Percentiles rank a stretch among this genome's conserved stretches.
phyloP scores from a whole-genome alignment of 2,888 invertebrate species.

The Lithophane socia region DNA sequence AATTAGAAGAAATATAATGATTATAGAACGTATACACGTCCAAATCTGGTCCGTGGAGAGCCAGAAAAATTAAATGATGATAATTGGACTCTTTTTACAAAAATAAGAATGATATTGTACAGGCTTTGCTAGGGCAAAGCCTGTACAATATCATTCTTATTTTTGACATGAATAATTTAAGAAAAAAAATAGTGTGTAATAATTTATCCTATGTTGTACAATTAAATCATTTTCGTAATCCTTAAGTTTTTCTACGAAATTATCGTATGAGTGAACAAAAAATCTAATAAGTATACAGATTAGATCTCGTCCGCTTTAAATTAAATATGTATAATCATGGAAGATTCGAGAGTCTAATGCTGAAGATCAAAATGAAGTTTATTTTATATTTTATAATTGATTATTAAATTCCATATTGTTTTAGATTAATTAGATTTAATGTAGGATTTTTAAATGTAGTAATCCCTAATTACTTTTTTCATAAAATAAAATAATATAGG shows the following conservation, averaged over 20 bases:
- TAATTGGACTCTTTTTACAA: neutral
- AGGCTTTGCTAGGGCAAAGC: too few relatives aligned
- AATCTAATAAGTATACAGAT: neutral
- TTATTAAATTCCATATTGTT: too few relatives aligned
- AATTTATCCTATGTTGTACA: neutral
- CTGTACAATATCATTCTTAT: too few relatives aligned
- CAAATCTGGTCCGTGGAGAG: neutral
- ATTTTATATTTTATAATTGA: too few relatives aligned
- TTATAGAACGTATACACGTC: neutral
- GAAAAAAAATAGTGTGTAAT: neutral
- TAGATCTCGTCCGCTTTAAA: constrained; percentile 11
- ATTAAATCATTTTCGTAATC: constrained; percentile 21
- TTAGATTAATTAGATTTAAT: too few relatives aligned
- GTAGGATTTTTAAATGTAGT: too few relatives aligned
- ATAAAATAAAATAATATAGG: too few relatives aligned
- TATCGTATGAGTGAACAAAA: neutral
- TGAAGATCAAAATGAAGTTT: constrained; percentile 13
- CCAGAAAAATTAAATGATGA: neutral
- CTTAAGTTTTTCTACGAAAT: neutral
- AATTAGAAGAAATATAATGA: neutral
- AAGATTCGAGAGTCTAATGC: constrained; percentile 27
- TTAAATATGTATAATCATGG: constrained; percentile 1
- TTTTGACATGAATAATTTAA: neutral
- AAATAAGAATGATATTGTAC: neutral
- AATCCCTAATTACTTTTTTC: too few relatives aligned